Evolutionary conservation across 2,888 invertebrate species (phyloP).

Genomic region (Coleophora deauratella): DNA sequence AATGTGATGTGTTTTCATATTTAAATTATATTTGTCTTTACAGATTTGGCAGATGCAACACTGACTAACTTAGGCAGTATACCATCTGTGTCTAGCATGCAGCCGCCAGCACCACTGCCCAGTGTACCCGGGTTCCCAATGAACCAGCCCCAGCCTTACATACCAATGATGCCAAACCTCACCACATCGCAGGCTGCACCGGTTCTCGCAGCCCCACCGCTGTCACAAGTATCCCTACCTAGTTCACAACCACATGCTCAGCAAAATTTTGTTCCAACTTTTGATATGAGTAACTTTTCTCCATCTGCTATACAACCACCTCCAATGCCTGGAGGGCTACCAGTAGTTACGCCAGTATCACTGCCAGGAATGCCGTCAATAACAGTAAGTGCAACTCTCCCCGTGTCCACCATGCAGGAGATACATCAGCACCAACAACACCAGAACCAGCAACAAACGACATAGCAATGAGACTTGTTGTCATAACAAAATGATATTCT

Average conservation of each 20-base stretch:
- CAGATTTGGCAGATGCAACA: conserved; percentile 65
- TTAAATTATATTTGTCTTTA: conserved; percentile 23
- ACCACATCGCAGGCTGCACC: conserved; percentile 38
- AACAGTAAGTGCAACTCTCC: conserved; percentile 82
- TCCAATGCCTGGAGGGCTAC: conserved; percentile 44
- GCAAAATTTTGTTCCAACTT: conserved; percentile 53
- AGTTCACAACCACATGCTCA: conserved; percentile 22
- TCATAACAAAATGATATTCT: conserved; percentile 38
- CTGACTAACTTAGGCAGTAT: conserved; percentile 65
- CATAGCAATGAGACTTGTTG: conserved; percentile 58
- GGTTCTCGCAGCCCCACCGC: conserved; percentile 14
- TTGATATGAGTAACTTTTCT: conserved; percentile 57
- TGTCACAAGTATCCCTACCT: conserved; percentile 19
- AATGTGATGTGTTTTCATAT: background rate
- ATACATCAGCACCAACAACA: conserved; percentile 60
- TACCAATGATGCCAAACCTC: conserved; percentile 66
- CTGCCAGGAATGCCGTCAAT: conserved; percentile 87
- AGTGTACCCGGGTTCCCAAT: conserved; percentile 67
- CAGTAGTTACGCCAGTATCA: conserved; percentile 79
- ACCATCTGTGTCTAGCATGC: conserved; percentile 65
- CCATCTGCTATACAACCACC: conserved; percentile 48
- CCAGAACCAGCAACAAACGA: conserved; percentile 58
- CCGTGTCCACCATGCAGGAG: conserved; percentile 75
- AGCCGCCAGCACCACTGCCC: conserved; percentile 68
- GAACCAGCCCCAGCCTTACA: conserved; percentile 70